Evolutionary conservation across 2,797 vertebrate species (phyloP).

Genomic region (Loriculus beryllinus): DNA sequence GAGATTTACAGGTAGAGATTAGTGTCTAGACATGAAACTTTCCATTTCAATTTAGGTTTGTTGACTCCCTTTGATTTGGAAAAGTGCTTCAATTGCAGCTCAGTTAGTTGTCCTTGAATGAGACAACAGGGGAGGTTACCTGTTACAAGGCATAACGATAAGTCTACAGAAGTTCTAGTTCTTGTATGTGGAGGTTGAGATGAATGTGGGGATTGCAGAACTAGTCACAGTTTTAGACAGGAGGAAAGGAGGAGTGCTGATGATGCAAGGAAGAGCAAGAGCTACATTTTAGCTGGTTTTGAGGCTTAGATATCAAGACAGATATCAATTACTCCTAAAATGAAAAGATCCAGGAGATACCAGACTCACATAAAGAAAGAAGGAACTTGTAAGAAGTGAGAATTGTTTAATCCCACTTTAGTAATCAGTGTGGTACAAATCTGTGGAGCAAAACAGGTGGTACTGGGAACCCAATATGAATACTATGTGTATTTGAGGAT

Average conservation of each 20-base stretch:
- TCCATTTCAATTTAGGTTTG: not conserved
- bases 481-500: rapidly evolving
- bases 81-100: not conserved
- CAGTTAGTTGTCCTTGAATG: not conserved
- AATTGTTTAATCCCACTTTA: not conserved
- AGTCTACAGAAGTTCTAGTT: not conserved
- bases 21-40: not conserved
- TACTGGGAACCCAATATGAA: not conserved
- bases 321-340: not conserved
- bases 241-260: not conserved
- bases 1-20: not conserved
- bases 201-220: not conserved
- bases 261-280: not conserved
- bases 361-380: not conserved
- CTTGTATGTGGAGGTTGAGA: not conserved
- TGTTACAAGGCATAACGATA: not conserved
- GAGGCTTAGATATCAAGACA: not conserved
- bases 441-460: not conserved
- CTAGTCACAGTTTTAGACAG: not conserved
- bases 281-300: not conserved
- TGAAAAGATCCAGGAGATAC: not conserved
- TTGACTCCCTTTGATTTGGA: not conserved
- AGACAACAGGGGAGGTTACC: not conserved
- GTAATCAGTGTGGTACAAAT: not conserved
- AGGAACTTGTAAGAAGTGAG: not conserved